A percentile compares a stretch with the other conserved stretches of the same genome.
Conservation (phyloP, 2,888 invertebrate species). For the Mythimna impura region DNA sequence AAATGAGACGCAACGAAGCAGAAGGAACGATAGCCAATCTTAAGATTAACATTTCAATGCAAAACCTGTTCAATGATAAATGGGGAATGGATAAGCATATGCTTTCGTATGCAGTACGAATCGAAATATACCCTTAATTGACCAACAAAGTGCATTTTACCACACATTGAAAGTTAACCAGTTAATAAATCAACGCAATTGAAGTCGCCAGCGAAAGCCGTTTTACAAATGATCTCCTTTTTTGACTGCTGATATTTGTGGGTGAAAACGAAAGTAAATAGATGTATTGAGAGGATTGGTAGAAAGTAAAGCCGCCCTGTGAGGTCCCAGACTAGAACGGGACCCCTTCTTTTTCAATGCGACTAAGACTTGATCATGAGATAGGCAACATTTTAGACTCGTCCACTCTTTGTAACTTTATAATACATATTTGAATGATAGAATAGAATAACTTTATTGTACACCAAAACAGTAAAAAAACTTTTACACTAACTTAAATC, state of each 20-base stretch:
- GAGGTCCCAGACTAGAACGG: slow-evolving; percentile 8
- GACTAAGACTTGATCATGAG: neutral
- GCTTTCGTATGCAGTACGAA: slow-evolving; percentile 10
- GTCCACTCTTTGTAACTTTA: no score
- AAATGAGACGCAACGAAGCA: slow-evolving; percentile 39
- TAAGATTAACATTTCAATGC: slow-evolving; percentile 29
- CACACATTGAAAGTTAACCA: slow-evolving; percentile 52
- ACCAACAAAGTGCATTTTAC: slow-evolving; percentile 39
- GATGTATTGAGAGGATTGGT: slow-evolving; percentile 36
- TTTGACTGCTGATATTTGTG: slow-evolving; percentile 56
- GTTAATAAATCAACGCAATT: slow-evolving; percentile 61
- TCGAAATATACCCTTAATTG: slow-evolving; percentile 48
- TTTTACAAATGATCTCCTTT: slow-evolving; percentile 66
- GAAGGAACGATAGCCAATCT: slow-evolving; percentile 27
- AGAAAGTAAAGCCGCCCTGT: slow-evolving; percentile 49
- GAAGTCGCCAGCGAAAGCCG: slow-evolving; percentile 59
- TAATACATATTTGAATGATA: no score
- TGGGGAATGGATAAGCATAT: slow-evolving; percentile 27
- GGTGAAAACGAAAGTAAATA: slow-evolving; percentile 57
- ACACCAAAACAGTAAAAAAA: no score
- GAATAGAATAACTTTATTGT: no score
- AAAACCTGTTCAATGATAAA: slow-evolving; percentile 46
- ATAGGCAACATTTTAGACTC: neutral
- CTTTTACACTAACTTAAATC: no score
- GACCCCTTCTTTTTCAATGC: neutral